Evolutionary conservation across 2,888 invertebrate species (phyloP).

Genomic region (Anodontia alba): DNA sequence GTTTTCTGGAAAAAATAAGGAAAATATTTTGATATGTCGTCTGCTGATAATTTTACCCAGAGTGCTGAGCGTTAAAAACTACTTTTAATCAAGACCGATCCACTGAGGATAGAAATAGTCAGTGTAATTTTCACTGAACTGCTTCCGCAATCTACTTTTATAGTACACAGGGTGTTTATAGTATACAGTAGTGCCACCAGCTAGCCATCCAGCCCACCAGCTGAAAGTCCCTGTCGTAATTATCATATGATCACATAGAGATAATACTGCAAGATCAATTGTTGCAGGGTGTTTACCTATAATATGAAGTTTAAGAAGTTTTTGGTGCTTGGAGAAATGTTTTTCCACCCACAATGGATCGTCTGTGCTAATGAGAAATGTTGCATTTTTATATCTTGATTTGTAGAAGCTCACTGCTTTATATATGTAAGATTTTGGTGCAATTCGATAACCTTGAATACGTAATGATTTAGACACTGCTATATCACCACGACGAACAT

Average conservation of each 20-base stretch:
- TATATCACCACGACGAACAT: conserved; percentile 65
- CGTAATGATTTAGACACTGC: conserved; percentile 23
- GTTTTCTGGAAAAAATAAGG: no score
- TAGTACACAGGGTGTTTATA: conserved; percentile 58
- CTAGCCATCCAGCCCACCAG: conserved; percentile 70
- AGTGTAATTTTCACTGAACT: conserved; percentile 58
- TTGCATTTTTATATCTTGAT: conserved; percentile 42
- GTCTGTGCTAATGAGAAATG: conserved; percentile 63
- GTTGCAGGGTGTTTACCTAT: conserved; percentile 43
- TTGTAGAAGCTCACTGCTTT: conserved; percentile 60
- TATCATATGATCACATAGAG: conserved; percentile 69
- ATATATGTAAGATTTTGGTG: conserved; percentile 53
- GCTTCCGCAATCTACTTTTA: conserved; percentile 33
- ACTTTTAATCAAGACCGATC: conserved; percentile 38
- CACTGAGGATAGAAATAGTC: conserved; percentile 61
- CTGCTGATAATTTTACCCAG: no score
- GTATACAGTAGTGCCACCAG: conserved; percentile 62
- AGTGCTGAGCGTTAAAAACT: no score
- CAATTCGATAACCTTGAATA: conserved; percentile 50
- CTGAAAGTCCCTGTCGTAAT: conserved; percentile 71
- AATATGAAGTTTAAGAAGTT: conserved; percentile 43
- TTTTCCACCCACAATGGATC: conserved; percentile 57
- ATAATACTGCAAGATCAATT: conserved; percentile 65
- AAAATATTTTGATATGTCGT: no score
- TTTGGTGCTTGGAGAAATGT: conserved; percentile 47